Base-by-base conservation (phyloP, 1,140 invertebrate genomes). In the Choristoneura fumiferana region DNA sequence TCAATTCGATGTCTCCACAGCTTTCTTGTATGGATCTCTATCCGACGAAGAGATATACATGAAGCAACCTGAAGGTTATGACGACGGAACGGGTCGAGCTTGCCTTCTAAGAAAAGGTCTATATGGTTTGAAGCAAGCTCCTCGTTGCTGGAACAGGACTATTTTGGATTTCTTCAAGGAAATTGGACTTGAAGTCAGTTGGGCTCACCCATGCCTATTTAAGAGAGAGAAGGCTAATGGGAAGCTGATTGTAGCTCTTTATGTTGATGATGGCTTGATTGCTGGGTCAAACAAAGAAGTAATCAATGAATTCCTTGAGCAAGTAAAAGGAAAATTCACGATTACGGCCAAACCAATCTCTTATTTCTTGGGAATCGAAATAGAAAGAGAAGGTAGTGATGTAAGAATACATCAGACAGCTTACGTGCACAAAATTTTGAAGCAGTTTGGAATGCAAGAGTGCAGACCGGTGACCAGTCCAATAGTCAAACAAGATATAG, bases 221-320 rank as follows among this genome's bases (percentile, higher is more conserved):
- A 67, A 69, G 37, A 49, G 49, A 62, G 29, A 62, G 38, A 61
- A 40, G 15, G 60, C 43, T 8, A 61, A 60, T 15, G 39, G 55
- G 18, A 57, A 76, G 3, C 54, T 86, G 29, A 18, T 88, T 12
- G 59, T 73, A 5, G 37, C 55, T 14, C 33, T 87, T 1, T 89
- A 85, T 65, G 79, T 90, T 1, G 82, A 90, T 65, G 83, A 88
- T 67, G 79, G 72, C 12, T 56, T 90, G 18, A 63, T 89, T 53
- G 76, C 63, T 34, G 66, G 73, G n/a, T 73, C 57, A 45, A 39
- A 63, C 61, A 35, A 62, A 17, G 17, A 53, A 9, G 57, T 73
- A 37, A 59, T 39, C 13, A 35, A 65, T 9, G n/a, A n/a, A 1
- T 61, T 65, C 13, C 10, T 58, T n/a, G 13, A 45, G 1, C 49